These are phyloP conservation scores for Spilogale gracilis DNA, from an alignment of 2,113 vertebrate species.

Conservation along the genomic window DNA sequence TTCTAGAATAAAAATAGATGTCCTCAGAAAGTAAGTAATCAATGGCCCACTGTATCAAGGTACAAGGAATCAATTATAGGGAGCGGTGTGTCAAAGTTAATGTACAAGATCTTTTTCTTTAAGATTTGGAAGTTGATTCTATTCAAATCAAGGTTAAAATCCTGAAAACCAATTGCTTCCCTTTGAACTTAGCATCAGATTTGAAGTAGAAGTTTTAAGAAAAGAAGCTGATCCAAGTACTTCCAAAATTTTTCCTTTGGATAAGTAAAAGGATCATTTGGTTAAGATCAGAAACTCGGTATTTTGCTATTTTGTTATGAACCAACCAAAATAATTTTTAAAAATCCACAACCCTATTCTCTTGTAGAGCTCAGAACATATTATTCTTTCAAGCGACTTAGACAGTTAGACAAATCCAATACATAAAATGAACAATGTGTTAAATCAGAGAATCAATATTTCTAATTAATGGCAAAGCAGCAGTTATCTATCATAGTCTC, in stretches of 20 bases:
- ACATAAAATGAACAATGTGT: not conserved
- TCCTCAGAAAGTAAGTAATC: not conserved
- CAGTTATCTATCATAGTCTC: not conserved
- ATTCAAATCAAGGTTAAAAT: not conserved
- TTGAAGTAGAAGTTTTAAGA: not conserved
- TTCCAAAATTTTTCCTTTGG: not conserved
- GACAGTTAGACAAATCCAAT: not conserved
- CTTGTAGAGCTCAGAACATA: not conserved
- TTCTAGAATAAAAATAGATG: not conserved
- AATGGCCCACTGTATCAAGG: not conserved
- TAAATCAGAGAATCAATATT: not conserved
- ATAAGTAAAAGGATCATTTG: not conserved
- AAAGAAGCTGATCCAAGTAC: not conserved
- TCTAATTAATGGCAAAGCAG: not conserved
- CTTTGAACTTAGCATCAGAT: not conserved
- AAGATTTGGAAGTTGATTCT: constrained; percentile 28
- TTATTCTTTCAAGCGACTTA: not conserved
- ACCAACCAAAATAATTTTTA: not conserved
- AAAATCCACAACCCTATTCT: not conserved
- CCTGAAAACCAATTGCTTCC: not conserved
- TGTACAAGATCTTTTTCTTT: not conserved
- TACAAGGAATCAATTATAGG: not conserved
- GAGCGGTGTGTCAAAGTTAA: not conserved
- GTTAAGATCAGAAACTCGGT: not conserved
- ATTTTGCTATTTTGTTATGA: not conserved